Conservation (phyloP, 2,797 vertebrate species). For the Benthosema pterotum region DNA sequence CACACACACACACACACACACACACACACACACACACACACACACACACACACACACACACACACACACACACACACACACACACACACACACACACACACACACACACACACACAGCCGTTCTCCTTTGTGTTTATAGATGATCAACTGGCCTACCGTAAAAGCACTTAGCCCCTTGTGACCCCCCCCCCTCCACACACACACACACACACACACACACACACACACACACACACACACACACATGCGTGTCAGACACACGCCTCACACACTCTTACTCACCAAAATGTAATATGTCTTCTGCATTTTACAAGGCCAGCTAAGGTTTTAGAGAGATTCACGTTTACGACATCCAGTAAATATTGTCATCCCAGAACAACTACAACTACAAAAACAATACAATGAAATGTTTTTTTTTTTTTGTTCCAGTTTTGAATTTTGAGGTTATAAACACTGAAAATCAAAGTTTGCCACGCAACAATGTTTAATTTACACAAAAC, state of each 20-base stretch:
- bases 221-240: constrained; percentile 18
- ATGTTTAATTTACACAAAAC: background rate
- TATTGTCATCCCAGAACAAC: constrained; percentile 24
- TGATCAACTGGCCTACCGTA: constrained; percentile 56
- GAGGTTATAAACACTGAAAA: background rate
- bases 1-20: constrained; percentile 5
- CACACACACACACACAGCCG: no score
- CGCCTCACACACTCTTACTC: constrained; percentile 8
- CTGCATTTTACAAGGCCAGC: constrained; percentile 34
- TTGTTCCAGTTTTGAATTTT: background rate
- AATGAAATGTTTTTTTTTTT: background rate
- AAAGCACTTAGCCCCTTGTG: constrained; percentile 60
- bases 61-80: constrained; percentile 3
- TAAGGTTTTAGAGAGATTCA: constrained; percentile 31
- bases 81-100: constrained; percentile 2
- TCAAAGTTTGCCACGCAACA: background rate
- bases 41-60: background rate
- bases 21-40: constrained; percentile 12
- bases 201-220: constrained; percentile 18
- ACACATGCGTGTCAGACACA: constrained; percentile 22
- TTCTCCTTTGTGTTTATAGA: constrained; percentile 61
- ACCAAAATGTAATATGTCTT: constrained; percentile 12
- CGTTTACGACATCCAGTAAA: constrained; percentile 12
- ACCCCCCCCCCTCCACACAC: constrained; percentile 3
- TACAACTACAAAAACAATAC: background rate